phyloP scores from a whole-genome alignment of 2,113 vertebrate species.

The Kobus ellipsiprymnus region DNA sequence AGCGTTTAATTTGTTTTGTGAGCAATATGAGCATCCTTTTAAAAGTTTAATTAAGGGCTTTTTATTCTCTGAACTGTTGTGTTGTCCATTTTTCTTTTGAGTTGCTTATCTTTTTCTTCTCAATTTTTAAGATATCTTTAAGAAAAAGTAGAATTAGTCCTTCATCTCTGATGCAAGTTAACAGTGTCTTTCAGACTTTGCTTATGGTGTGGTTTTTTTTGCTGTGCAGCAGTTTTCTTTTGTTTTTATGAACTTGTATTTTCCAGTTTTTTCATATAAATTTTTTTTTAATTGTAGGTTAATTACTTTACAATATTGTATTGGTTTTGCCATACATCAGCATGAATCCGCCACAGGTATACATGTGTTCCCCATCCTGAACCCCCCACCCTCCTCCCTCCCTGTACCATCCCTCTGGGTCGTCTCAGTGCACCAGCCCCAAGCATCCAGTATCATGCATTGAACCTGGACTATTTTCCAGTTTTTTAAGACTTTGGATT shows the following conservation, averaged over 20 bases:
- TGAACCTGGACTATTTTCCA: background rate
- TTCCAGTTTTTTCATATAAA: background rate
- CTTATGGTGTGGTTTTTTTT: background rate
- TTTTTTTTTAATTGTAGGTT: too few species aligned
- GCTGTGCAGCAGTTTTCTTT: background rate
- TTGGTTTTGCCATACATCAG: too few species aligned
- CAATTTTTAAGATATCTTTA: background rate
- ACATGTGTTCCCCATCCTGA: too few species aligned
- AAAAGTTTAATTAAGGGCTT: background rate
- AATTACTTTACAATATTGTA: too few species aligned
- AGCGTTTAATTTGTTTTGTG: background rate
- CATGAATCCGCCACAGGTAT: too few species aligned
- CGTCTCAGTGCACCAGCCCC: too few species aligned
- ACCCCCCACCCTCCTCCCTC: too few species aligned
- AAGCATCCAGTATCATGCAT: too few species aligned
- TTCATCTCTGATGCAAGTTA: background rate
- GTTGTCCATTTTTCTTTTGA: background rate
- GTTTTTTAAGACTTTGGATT: background rate
- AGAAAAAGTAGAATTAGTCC: background rate
- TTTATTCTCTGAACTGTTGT: background rate
- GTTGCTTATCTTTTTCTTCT: background rate
- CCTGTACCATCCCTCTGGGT: too few species aligned
- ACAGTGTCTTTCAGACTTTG: background rate
- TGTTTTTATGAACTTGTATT: background rate
- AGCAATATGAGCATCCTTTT: background rate